These are phyloP conservation scores for Sylvia borin DNA, from an alignment of 2,797 vertebrate genomes.

Conservation along the genomic window DNA sequence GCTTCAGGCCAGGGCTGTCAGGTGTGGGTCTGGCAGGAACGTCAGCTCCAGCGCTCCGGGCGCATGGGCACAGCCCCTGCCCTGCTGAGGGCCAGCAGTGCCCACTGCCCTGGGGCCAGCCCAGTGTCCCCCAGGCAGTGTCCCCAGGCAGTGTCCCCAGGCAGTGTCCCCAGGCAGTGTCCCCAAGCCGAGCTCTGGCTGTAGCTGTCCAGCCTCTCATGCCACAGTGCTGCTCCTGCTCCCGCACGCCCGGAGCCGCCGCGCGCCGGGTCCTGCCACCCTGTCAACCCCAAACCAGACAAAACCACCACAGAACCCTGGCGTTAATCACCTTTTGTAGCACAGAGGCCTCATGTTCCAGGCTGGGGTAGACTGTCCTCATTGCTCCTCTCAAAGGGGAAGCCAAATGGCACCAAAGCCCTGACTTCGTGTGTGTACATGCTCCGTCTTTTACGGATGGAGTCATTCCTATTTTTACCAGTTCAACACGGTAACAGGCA, in stretches of 20 bases:
- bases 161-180: neutral
- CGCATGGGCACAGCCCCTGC: neutral
- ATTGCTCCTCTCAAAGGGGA: neutral
- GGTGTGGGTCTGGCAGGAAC: neutral
- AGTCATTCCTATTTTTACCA: neutral
- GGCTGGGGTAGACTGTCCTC: neutral
- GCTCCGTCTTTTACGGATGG: neutral
- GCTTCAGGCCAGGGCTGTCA: constrained; percentile 60
- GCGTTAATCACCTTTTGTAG: neutral
- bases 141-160: neutral
- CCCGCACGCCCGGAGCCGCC: neutral
- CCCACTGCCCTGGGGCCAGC: neutral
- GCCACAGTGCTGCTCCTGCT: constrained; percentile 79
- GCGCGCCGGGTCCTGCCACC: neutral
- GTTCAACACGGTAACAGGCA: neutral
- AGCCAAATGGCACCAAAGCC: neutral
- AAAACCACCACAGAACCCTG: neutral
- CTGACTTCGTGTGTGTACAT: neutral
- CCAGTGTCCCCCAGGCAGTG: neutral
- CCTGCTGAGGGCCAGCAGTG: neutral
- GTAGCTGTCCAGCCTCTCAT: constrained; percentile 52
- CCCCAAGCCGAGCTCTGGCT: neutral
- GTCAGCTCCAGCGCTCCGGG: neutral
- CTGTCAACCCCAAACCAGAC: neutral
- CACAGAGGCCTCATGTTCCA: neutral